These are phyloP conservation scores for Sialis fuliginosa DNA, from an alignment of 2,888 invertebrate species.

Conservation along the genomic window DNA sequence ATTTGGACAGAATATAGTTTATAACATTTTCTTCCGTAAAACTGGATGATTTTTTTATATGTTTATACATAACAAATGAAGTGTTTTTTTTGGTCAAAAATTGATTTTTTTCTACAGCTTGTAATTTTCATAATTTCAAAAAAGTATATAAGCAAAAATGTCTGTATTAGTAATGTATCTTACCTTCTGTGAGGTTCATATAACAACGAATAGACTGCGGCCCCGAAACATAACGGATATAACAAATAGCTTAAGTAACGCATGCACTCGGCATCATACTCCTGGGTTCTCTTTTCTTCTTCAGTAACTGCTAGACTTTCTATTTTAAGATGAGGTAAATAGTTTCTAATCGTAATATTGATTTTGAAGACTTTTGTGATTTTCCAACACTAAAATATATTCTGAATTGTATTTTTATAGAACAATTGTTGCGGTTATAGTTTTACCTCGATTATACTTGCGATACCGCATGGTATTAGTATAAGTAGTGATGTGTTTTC, in stretches of 20 bases:
- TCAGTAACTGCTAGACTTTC: slow-evolving; percentile 25
- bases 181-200: slow-evolving; percentile 91
- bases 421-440: neutral
- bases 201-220: slow-evolving; percentile 81
- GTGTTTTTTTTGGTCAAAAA: no score
- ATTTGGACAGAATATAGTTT: no score
- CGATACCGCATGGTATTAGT: slow-evolving; percentile 70
- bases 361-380: slow-evolving; percentile 78
- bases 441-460: slow-evolving; percentile 71
- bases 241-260: slow-evolving; percentile 73
- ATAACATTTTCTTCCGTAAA: no score
- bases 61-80: no score
- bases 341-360: slow-evolving; percentile 18
- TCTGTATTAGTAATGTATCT: slow-evolving; percentile 4
- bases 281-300: slow-evolving; percentile 64
- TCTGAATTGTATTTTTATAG: slow-evolving; percentile 5
- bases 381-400: slow-evolving; percentile 65
- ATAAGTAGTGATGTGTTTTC: slow-evolving; percentile 84
- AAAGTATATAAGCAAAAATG: no score
- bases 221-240: slow-evolving; percentile 72
- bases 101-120: no score
- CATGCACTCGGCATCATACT: slow-evolving; percentile 87
- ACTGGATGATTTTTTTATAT: no score
- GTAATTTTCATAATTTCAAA: no score
- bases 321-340: slow-evolving; percentile 22